Conservation (phyloP, 2,797 vertebrate species). For the Champsocephalus gunnari region DNA sequence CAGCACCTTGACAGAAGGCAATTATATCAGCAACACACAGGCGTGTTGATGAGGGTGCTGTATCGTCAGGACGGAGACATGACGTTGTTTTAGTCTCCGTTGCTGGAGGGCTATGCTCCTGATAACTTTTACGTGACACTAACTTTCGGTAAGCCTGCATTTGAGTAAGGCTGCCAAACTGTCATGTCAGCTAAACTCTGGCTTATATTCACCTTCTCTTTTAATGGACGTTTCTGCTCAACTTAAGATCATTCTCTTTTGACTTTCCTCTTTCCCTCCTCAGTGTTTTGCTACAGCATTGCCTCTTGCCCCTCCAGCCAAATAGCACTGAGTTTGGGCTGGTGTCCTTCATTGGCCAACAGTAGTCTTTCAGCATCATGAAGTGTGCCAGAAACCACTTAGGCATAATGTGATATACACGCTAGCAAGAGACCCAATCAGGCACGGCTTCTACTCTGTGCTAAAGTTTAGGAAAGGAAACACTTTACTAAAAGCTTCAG, state of each 20-base stretch:
- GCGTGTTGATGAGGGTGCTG: constrained; percentile 54
- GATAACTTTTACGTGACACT: constrained; percentile 35
- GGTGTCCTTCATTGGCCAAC: background rate
- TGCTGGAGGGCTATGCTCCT: constrained; percentile 40
- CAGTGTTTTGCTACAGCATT: background rate
- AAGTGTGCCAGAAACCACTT: background rate
- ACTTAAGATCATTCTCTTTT: background rate
- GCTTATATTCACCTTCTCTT: too few species aligned
- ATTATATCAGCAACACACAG: constrained; percentile 62
- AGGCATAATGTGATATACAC: background rate
- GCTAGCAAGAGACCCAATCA: background rate
- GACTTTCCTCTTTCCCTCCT: background rate
- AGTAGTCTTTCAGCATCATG: background rate
- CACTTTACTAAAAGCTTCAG: background rate
- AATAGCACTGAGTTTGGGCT: background rate
- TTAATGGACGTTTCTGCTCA: background rate
- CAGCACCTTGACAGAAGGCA: constrained; percentile 54
- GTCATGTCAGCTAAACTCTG: background rate
- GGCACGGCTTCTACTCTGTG: too few species aligned
- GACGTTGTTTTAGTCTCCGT: constrained; percentile 34
- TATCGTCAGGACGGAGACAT: constrained; percentile 50
- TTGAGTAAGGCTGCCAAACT: constrained; percentile 2
- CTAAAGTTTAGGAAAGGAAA: background rate
- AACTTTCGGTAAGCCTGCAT: constrained; percentile 10
- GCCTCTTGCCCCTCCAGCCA: background rate